Evolutionary conservation across 1,140 invertebrate genomes (phyloP).

Genomic region (Neelides sp.): DNA sequence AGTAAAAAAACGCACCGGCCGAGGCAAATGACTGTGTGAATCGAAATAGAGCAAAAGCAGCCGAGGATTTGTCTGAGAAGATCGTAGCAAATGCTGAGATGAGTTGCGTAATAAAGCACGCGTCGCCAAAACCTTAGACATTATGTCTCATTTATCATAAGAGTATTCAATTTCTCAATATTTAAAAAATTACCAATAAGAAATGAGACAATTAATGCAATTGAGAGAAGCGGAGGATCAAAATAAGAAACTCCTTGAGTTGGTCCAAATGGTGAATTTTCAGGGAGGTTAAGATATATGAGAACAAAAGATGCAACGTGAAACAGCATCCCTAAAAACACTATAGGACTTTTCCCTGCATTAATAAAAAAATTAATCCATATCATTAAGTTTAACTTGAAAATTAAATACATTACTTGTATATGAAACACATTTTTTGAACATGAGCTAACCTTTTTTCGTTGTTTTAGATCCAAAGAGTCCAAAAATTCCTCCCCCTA

Average conservation of each 20-base stretch:
- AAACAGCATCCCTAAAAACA: slow-evolving; percentile 21
- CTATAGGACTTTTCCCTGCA: slow-evolving; percentile 27
- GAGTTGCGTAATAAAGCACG: slow-evolving; percentile 27
- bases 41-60: slow-evolving; percentile 29
- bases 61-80: slow-evolving; percentile 28
- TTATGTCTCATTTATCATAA: not conserved
- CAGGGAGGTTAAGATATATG: slow-evolving; percentile 27
- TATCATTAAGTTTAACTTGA: not conserved
- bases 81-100: slow-evolving; percentile 27
- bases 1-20: slow-evolving; percentile 22
- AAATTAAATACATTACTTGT: not conserved
- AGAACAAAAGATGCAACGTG: slow-evolving; percentile 20
- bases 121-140: slow-evolving; percentile 26
- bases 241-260: slow-evolving; percentile 20
- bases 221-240: slow-evolving; percentile 10
- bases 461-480: slow-evolving; percentile 71
- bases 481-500: slow-evolving; percentile 74
- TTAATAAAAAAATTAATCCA: not conserved
- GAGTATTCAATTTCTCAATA: not conserved
- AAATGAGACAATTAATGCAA: slow-evolving; percentile 23
- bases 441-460: slow-evolving; percentile 19
- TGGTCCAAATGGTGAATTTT: slow-evolving; percentile 14
- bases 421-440: not conserved
- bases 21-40: slow-evolving; percentile 29
- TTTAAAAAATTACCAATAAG: slow-evolving; percentile 14